Conservation (phyloP, 2,113 vertebrate genomes). For the Prunella himalayana region DNA sequence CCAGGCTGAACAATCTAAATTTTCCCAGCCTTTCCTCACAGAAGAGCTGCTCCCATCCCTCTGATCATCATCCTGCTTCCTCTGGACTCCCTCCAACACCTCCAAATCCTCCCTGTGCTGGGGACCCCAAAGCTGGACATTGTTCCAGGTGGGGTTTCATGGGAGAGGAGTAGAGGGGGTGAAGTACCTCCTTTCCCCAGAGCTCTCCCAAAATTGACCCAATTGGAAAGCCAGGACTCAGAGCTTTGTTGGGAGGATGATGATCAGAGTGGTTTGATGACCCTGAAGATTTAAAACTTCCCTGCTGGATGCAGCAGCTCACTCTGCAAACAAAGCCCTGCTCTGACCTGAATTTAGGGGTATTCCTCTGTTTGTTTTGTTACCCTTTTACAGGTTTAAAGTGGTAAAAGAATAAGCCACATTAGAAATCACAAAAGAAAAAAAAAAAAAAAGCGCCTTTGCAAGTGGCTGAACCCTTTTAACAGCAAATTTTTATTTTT, state of each 20-base stretch:
- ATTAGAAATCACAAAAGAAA: neutral
- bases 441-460: neutral
- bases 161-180: no score
- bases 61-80: neutral
- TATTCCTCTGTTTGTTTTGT: neutral
- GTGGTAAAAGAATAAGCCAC: neutral
- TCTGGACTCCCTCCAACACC: fast-evolving
- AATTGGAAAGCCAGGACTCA: neutral
- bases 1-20: neutral
- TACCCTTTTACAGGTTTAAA: neutral
- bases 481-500: neutral
- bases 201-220: neutral
- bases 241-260: neutral
- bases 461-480: neutral
- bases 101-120: neutral
- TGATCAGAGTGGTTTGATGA: neutral
- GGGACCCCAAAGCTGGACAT: neutral
- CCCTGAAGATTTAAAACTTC: neutral
- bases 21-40: neutral
- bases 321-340: neutral
- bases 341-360: neutral
- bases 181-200: neutral
- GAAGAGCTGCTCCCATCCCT: neutral
- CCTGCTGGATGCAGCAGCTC: neutral
- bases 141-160: neutral